Percentiles rank a stretch among this genome's conserved stretches.
Evolutionary conservation across 23 tunicate genomes (phyloP).

Genomic region (Halocynthia aurantium): DNA sequence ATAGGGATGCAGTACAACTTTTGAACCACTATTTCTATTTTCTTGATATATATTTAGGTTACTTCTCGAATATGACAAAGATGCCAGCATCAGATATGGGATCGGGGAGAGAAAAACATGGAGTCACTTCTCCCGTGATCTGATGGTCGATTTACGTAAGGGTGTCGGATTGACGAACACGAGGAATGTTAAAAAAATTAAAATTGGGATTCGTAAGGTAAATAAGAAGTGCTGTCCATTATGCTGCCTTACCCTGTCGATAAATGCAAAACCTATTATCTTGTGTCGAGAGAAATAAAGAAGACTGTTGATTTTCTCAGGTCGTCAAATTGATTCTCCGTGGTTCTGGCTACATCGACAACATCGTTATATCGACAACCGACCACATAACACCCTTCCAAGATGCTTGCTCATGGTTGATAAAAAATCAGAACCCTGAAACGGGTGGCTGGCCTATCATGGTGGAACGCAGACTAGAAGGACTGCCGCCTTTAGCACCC

Average conservation of each 20-base stretch:
- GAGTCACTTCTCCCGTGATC: conserved; percentile 72
- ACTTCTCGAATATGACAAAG: conserved; percentile 49
- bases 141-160: conserved; percentile 46
- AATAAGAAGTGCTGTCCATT: not conserved
- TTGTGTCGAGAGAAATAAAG: too few species aligned
- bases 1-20: not conserved
- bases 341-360: conserved; percentile 65
- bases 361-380: conserved; percentile 54
- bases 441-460: conserved; percentile 82
- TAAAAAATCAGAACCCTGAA: conserved; percentile 43
- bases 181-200: conserved; percentile 28
- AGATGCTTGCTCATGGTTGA: conserved; percentile 65
- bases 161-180: conserved; percentile 34
- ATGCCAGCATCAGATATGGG: conserved; percentile 40
- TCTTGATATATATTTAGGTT: conserved; percentile 6
- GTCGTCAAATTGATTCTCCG: conserved; percentile 54
- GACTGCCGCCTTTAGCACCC: conserved; percentile 43
- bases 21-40: too few species aligned
- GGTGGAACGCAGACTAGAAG: conserved; percentile 43
- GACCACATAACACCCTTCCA: conserved; percentile 67
- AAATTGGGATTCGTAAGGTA: conserved; percentile 58
- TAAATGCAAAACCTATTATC: not conserved
- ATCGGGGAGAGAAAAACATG: conserved; percentile 44
- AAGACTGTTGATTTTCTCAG: conserved; percentile 3
- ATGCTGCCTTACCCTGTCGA: not conserved